phyloP scores from a whole-genome alignment of 2,113 vertebrate species.

The Engystomops pustulosus region DNA sequence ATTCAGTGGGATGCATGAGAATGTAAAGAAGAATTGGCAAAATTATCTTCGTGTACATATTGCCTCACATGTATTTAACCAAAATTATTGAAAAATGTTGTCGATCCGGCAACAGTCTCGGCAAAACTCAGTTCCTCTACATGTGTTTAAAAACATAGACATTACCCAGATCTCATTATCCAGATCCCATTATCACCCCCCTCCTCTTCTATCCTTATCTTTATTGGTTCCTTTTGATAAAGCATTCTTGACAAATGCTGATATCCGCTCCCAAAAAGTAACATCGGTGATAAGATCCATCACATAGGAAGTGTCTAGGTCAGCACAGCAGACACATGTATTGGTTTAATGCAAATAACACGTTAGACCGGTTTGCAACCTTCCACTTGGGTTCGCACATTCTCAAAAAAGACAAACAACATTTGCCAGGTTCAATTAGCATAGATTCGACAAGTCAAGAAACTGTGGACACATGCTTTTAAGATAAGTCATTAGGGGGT shows the following conservation, averaged over 20 bases:
- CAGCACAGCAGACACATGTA: neutral
- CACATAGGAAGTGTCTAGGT: neutral
- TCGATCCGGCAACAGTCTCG: too few relatives aligned
- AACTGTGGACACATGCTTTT: neutral
- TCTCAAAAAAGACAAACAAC: neutral
- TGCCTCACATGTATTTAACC: too few relatives aligned
- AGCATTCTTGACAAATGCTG: neutral
- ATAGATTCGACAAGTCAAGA: neutral
- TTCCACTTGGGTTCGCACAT: neutral
- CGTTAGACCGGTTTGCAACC: neutral
- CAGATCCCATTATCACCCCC: neutral
- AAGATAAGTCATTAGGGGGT: neutral
- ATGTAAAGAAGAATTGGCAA: too few relatives aligned
- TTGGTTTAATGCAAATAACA: neutral
- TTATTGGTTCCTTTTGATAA: neutral
- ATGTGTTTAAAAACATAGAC: neutral
- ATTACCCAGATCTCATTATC: neutral
- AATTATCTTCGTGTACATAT: too few relatives aligned
- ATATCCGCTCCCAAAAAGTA: neutral
- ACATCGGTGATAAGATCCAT: neutral
- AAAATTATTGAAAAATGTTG: too few relatives aligned
- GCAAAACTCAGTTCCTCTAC: too few relatives aligned
- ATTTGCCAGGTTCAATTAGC: conserved; percentile 13
- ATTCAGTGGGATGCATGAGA: neutral
- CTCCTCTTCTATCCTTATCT: conserved; percentile 5